Percentiles rank a stretch among this genome's conserved stretches.
phyloP scores from a whole-genome alignment of 2,797 vertebrate species.

The Pipistrellus pygmaeus region DNA sequence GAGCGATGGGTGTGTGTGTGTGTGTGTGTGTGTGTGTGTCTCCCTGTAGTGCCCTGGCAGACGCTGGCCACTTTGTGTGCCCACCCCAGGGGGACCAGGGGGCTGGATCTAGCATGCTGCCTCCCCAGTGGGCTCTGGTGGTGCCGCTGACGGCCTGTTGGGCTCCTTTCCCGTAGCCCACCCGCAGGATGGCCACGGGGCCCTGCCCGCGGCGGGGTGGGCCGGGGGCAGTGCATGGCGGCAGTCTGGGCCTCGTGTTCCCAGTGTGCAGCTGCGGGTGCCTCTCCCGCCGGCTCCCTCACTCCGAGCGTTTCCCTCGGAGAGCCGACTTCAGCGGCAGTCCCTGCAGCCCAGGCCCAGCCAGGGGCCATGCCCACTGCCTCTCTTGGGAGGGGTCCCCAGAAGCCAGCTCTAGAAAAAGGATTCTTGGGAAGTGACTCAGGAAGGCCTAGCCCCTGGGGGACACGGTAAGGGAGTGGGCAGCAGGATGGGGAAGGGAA shows the following conservation, averaged over 20 bases:
- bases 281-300: background rate
- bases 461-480: background rate
- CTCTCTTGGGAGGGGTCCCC: background rate
- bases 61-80: background rate
- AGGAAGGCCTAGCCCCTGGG: background rate
- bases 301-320: rapidly evolving
- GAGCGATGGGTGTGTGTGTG: no score
- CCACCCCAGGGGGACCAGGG: no score
- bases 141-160: background rate
- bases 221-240: rapidly evolving
- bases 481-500: background rate
- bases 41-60: background rate
- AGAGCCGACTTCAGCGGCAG: background rate
- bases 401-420: background rate
- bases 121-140: background rate
- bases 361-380: background rate
- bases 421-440: no score
- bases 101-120: background rate
- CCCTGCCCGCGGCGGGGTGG: no score
- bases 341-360: background rate
- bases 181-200: no score
- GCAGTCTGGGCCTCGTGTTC: rapidly evolving
- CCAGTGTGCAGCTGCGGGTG: no score
- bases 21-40: no score
- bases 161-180: background rate